Base-by-base conservation (phyloP, 2,113 vertebrate genomes). In the Carassius carassius region DNA sequence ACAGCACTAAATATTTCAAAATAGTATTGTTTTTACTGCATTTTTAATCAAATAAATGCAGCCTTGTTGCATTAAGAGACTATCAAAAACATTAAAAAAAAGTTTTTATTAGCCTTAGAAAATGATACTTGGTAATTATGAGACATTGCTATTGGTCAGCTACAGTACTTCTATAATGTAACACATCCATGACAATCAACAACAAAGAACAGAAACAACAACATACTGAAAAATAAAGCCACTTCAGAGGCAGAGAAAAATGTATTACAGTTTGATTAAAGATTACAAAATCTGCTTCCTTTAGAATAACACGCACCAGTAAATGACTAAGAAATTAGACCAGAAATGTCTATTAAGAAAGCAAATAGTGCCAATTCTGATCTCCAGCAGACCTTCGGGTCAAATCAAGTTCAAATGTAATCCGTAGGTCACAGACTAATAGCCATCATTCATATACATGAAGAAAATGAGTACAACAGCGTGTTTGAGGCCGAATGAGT, bases 401-500 rank as follows among this genome's bases (percentile, higher is more conserved):
- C 58, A 65, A 47, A 80, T 80, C n/a, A 25, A 80, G 79, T 81
- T 69, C 79, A 81, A 69, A 7, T 21, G 21, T 69, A 81, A 81
- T 81, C 72, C 11, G 19, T 16, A 63, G 56, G 54, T 76, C 32
- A 76, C 56, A 32, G 76, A 58, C 19, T 47, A 84, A 63, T 19
- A 75, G 44, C 35, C 23, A 62, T 84, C 54, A 67, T n/a, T 62
- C 41, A 12, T 32, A 49, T 41, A 35, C 19, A 84, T 13, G 41
- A 60, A 32, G 58, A 72, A 75, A 56, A 37, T 85, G 51, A 83
- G 56, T 82, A 35, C 79, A 54, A 63, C 85, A 83, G 83, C 73
- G 76, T 78, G 73, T 88, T 37, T 81, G 51, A 81, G 29, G 72
- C 63, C 78, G 76, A 74, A 12, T 60, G 58, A 51, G 67, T 51